phyloP scores from a whole-genome alignment of 2,797 vertebrate genomes.

The Momotus momota region DNA sequence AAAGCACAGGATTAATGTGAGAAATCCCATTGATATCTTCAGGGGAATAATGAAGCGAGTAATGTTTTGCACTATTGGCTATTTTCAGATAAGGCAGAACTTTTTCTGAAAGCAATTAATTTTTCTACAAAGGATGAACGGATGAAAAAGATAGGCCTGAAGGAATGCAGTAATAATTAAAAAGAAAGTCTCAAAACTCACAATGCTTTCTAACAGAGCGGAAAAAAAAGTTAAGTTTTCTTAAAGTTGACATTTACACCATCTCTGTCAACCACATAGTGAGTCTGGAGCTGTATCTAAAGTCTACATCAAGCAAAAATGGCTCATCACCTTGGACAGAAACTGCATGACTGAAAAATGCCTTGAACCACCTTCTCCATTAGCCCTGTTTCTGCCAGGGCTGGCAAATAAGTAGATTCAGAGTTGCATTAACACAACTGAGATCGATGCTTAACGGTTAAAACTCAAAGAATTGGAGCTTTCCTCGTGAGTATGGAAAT shows the following conservation, averaged over 20 bases:
- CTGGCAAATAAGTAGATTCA: neutral
- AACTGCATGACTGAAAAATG: neutral
- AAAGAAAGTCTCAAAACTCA: neutral
- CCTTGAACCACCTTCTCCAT: neutral
- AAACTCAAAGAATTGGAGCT: neutral
- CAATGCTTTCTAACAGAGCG: neutral
- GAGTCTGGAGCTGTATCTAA: neutral
- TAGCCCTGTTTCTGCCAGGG: neutral
- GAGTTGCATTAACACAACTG: neutral
- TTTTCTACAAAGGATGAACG: neutral
- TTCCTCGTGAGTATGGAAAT: neutral
- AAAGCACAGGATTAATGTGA: neutral
- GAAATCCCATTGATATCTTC: neutral
- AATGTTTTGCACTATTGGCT: neutral
- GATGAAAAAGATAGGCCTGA: neutral
- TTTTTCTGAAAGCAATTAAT: neutral
- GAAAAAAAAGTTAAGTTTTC: neutral
- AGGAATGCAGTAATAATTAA: neutral
- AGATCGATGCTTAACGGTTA: neutral
- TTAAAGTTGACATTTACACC: neutral
- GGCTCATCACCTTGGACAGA: neutral
- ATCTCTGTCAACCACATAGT: neutral
- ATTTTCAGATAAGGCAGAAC: neutral
- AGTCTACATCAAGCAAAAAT: neutral
- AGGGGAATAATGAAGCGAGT: neutral